Evolutionary conservation across 2,113 vertebrate species (phyloP), one percentile per base, ranked within the genome.

Genomic region (Macroglossus sobrinus): DNA sequence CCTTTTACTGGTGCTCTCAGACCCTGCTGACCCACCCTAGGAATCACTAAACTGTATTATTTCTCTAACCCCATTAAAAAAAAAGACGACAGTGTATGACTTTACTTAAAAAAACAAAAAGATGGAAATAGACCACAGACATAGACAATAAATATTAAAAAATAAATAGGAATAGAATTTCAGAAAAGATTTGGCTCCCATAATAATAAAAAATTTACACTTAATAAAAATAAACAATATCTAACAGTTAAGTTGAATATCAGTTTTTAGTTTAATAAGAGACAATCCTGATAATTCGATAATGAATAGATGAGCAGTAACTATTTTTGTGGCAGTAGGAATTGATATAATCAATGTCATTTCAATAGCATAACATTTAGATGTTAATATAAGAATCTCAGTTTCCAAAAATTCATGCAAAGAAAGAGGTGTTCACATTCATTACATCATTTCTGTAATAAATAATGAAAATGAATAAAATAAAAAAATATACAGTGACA

Each of bases 201-300:
- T 43, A 33, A 5, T 71, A 35, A 40, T 61, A 53, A 92, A 53
- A 82, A 50, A 63, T 12, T 33, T 9, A n/a, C 7, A 64, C 2
- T 47, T 61, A 72, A 47, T 63, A 71, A 69, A 92, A 84, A 64
- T 40, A 69, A 86, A 45, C 0, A 75, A 5, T n/a, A 68, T 45
- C 22, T 63, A 47, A 55, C 1, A 45, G 4, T 16, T 16, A 55
- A 38, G 63, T 84, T 64, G 30, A 68, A 50, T 22, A 26, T 35
- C n/a, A 71, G 13, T 14, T 69, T 69, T 84, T 57, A 90, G 22
- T 45, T 91, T n/a, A 71, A 71, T 64, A 22, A 33, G 28, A 89
- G 63, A 53, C 1, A 64, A 38, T 57, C 12, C 30, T 74, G 47
- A 74, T 82, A 24, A 72, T 82, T 9, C 59, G 22, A 53, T 85